Percentiles rank a stretch among this genome's conserved stretches.
Evolutionary conservation across 1,140 invertebrate genomes (phyloP).

Genomic region (Muscidifurax raptorellus): DNA sequence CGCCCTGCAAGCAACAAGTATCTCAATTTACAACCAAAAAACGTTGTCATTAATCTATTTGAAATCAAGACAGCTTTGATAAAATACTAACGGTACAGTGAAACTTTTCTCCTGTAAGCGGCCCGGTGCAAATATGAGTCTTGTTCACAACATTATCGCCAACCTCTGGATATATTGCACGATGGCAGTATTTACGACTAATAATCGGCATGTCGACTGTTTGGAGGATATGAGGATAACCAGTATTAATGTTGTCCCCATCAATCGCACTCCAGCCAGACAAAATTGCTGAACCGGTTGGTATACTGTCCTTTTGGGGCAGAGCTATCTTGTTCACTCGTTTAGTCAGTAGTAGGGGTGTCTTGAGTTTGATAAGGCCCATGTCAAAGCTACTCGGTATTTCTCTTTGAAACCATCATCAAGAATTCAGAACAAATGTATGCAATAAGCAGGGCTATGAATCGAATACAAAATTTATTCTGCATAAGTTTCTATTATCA

Average conservation of each 20-base stretch:
- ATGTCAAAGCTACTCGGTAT: background rate
- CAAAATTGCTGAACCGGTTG: background rate
- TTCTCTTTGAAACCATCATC: background rate
- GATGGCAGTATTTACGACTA: background rate
- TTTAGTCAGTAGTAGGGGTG: background rate
- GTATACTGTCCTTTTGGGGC: background rate
- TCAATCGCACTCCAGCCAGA: background rate
- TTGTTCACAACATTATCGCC: background rate
- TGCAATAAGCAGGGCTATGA: too few relatives aligned
- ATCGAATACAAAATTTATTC: too few relatives aligned
- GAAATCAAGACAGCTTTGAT: too few relatives aligned
- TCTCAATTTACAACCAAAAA: too few relatives aligned
- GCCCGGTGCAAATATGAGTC: constrained; percentile 79
- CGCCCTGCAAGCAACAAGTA: too few relatives aligned
- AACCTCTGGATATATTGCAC: background rate
- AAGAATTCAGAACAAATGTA: too few relatives aligned
- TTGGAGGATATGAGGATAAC: background rate
- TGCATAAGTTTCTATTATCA: too few relatives aligned
- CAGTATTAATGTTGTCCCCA: background rate
- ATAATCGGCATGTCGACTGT: background rate
- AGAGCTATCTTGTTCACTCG: background rate
- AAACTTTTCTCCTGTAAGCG: constrained; percentile 76
- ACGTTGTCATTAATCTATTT: too few relatives aligned
- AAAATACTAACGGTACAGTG: constrained; percentile 75
- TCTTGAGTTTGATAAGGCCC: background rate